phyloP scores from a whole-genome alignment of 2,113 vertebrate species.

The Cranoglanis bouderius region DNA sequence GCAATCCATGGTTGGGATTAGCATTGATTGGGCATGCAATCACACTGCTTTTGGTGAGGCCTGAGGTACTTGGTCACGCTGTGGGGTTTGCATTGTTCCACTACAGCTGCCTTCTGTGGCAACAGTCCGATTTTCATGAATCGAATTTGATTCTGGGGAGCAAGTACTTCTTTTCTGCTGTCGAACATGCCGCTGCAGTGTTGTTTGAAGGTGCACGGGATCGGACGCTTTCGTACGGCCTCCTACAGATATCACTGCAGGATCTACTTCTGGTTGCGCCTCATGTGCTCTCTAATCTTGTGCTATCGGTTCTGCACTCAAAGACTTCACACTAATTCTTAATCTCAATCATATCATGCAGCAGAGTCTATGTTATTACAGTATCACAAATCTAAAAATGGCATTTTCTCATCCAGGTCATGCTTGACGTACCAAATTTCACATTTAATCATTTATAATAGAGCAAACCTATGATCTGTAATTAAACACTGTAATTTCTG shows the following conservation, averaged over 20 bases:
- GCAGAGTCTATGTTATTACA: background rate
- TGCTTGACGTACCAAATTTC: background rate
- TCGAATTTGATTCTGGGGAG: slow-evolving; percentile 34
- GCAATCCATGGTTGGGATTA: slow-evolving; percentile 19
- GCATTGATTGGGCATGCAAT: slow-evolving; percentile 40
- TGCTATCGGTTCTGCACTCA: background rate
- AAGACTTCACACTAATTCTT: background rate
- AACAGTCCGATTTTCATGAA: slow-evolving; percentile 1
- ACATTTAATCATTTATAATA: background rate
- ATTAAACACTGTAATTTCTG: background rate
- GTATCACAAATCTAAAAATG: slow-evolving; percentile 30
- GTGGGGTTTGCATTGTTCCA: slow-evolving; percentile 26
- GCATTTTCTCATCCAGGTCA: slow-evolving; percentile 31
- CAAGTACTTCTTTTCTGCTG: background rate
- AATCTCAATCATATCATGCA: background rate
- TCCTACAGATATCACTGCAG: background rate
- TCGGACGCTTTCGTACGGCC: background rate
- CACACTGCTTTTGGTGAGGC: background rate
- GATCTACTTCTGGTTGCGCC: background rate
- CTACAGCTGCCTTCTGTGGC: slow-evolving; percentile 18
- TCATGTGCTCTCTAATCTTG: background rate
- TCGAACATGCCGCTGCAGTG: slow-evolving; percentile 25
- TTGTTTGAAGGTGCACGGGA: slow-evolving; percentile 12
- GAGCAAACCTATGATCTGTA: background rate
- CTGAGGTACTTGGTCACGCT: slow-evolving; percentile 8